Conservation (phyloP, 2,888 invertebrate genomes). For the Taphrorychus bicolor region DNA sequence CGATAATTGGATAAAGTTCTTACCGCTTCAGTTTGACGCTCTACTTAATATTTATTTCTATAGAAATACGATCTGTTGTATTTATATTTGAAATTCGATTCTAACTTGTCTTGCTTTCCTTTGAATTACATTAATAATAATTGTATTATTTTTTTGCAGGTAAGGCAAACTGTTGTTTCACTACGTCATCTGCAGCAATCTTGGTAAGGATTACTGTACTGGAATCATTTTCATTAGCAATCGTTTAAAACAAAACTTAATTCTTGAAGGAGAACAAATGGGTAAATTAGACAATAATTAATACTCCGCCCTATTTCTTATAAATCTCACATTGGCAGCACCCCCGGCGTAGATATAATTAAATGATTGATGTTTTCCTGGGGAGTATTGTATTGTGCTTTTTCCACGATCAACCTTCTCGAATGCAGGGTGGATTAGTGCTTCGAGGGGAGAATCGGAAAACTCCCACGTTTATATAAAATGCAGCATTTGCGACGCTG, state of each 20-base stretch:
- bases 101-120: neutral
- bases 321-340: neutral
- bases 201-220: neutral
- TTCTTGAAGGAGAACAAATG: neutral
- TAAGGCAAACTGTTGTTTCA: too few relatives aligned
- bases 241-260: neutral
- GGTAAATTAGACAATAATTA: neutral
- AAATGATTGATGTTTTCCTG: neutral
- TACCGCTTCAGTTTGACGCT: neutral
- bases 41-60: neutral
- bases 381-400: neutral
- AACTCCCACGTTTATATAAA: too few relatives aligned
- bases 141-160: neutral
- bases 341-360: neutral
- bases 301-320: neutral
- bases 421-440: neutral
- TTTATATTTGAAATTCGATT: too few relatives aligned
- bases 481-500: too few relatives aligned
- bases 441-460: neutral
- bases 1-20: conserved; percentile 4
- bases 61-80: neutral
- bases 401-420: neutral
- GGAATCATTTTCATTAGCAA: neutral
- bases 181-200: neutral
- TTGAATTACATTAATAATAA: neutral